Percentiles rank a stretch among this genome's conserved stretches.
Conservation (phyloP, 2,113 vertebrate species). For the Tragulus kanchil region DNA sequence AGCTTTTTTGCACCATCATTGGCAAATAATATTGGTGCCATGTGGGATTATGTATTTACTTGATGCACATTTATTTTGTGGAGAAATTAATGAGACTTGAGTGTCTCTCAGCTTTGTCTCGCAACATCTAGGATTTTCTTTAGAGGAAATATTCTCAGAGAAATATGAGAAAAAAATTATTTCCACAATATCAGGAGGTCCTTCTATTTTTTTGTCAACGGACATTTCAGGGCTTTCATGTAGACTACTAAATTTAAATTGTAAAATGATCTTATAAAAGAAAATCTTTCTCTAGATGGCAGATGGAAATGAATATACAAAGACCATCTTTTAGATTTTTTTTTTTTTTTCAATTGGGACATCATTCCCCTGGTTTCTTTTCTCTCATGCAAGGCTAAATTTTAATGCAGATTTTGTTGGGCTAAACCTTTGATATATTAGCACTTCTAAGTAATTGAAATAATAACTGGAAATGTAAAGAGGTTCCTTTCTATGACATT, state of each 20-base stretch:
- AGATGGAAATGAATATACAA: slow-evolving; percentile 47
- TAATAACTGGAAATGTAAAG: background rate
- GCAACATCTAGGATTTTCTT: background rate
- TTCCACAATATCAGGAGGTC: background rate
- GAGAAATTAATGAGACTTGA: background rate
- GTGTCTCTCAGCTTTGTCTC: background rate
- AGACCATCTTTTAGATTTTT: background rate
- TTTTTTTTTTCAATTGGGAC: background rate
- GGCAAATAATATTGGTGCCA: background rate
- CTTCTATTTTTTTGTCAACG: slow-evolving; percentile 35
- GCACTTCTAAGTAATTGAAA: background rate
- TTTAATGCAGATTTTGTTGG: background rate
- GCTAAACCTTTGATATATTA: background rate
- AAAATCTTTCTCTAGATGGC: background rate
- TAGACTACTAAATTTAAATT: background rate
- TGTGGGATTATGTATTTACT: background rate
- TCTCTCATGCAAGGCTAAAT: background rate
- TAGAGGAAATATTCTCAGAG: background rate
- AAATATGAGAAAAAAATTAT: background rate
- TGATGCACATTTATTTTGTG: background rate
- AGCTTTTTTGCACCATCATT: background rate
- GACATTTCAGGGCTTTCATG: slow-evolving; percentile 5
- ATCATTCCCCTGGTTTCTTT: background rate
- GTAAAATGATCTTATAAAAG: background rate
- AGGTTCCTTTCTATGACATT: background rate